A percentile compares a stretch with the other conserved stretches of the same genome.
Evolutionary conservation across 2,113 vertebrate species (phyloP).

Genomic region (Esox niger): DNA sequence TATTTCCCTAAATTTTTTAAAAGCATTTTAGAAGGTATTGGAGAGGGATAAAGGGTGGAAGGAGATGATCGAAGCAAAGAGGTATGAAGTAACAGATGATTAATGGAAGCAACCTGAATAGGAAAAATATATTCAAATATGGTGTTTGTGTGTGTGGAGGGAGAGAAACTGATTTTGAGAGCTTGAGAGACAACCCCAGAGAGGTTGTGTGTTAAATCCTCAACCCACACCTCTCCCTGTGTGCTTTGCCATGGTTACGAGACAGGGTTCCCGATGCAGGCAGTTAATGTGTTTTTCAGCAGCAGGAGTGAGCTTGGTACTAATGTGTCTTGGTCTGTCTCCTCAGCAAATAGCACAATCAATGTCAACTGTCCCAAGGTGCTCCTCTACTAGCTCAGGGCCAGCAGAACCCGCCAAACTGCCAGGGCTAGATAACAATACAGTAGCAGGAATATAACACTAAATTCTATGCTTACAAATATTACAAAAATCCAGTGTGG

Average conservation of each 20-base stretch:
- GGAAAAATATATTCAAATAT: constrained; percentile 51
- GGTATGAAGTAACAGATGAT: constrained; percentile 38
- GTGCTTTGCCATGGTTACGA: constrained; percentile 74
- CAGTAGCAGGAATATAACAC: neutral
- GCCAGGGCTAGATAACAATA: constrained; percentile 28
- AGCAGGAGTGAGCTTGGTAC: constrained; percentile 69
- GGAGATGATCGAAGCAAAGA: constrained; percentile 16
- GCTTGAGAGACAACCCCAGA: constrained; percentile 59
- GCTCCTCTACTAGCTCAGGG: constrained; percentile 54
- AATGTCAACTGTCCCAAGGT: constrained; percentile 69
- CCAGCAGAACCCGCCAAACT: constrained; percentile 41
- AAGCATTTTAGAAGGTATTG: too few species aligned
- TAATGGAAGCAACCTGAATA: constrained; percentile 50
- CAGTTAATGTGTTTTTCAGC: constrained; percentile 73
- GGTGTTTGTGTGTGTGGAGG: constrained; percentile 32
- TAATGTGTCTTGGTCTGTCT: constrained; percentile 72
- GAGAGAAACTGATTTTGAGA: constrained; percentile 53
- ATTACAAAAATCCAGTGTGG: too few species aligned
- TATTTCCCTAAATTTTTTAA: too few species aligned
- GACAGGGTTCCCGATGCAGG: constrained; percentile 70
- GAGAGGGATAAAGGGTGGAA: constrained; percentile 1
- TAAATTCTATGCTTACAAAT: neutral
- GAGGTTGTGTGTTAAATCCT: constrained; percentile 57
- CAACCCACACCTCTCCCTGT: constrained; percentile 33
- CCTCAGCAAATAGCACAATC: constrained; percentile 55